Conservation (phyloP, 2,797 vertebrate genomes). For the Perodicticus potto region DNA sequence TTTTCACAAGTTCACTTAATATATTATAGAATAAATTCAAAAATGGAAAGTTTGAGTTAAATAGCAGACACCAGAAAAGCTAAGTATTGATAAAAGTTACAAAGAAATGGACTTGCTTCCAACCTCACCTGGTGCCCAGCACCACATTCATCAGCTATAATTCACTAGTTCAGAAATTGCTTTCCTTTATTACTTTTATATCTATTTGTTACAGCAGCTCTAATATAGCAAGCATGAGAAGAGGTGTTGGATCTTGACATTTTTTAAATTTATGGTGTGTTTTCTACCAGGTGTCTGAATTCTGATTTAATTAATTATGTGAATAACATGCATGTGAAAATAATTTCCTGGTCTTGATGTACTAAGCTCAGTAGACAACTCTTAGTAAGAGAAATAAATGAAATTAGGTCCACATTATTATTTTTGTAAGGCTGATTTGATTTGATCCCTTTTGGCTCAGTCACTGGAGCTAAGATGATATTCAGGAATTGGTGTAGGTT, state of each 20-base stretch:
- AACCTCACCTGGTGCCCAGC: background rate
- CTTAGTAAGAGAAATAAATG: constrained; percentile 62
- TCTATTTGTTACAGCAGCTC: constrained; percentile 49
- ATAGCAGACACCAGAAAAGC: constrained; percentile 46
- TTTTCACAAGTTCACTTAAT: constrained; percentile 64
- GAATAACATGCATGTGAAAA: constrained; percentile 72
- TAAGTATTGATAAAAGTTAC: constrained; percentile 54
- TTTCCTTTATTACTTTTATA: constrained; percentile 9
- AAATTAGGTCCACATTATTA: constrained; percentile 54
- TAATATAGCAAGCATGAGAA: constrained; percentile 28
- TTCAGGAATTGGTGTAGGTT: background rate
- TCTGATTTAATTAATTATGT: constrained; percentile 78
- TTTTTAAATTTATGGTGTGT: constrained; percentile 67
- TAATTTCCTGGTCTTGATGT: constrained; percentile 69
- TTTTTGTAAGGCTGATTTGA: constrained; percentile 64
- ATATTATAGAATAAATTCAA: constrained; percentile 59
- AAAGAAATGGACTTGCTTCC: constrained; percentile 27
- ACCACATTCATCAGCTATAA: background rate
- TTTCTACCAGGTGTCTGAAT: constrained; percentile 65
- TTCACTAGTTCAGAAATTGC: background rate
- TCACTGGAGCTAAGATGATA: background rate
- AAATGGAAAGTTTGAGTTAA: constrained; percentile 69
- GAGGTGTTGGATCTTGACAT: background rate
- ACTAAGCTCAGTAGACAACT: constrained; percentile 63
- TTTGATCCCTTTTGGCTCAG: constrained; percentile 36